These are phyloP conservation scores for Cochlearius cochlearius DNA, from an alignment of 2,113 vertebrate genomes.

Conservation along the genomic window DNA sequence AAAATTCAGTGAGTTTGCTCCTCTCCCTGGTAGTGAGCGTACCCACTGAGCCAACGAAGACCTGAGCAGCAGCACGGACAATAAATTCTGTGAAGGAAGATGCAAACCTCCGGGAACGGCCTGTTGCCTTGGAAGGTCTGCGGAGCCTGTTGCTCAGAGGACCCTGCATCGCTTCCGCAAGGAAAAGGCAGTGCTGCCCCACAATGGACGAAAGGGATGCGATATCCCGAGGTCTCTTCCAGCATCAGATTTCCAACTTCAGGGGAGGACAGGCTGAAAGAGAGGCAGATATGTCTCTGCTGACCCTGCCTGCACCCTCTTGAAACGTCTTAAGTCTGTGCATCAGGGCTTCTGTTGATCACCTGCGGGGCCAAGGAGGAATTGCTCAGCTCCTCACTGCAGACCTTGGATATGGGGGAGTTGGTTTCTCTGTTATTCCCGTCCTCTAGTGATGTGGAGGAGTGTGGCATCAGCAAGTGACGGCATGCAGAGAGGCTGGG, in stretches of 20 bases:
- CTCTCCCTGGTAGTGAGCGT: background rate
- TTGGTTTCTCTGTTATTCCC: background rate
- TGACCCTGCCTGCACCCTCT: background rate
- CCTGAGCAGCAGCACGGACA: background rate
- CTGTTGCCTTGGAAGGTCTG: background rate
- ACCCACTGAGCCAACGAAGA: background rate
- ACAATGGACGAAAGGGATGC: constrained; percentile 12
- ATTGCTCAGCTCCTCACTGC: background rate
- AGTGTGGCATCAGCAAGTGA: background rate
- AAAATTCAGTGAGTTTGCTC: background rate
- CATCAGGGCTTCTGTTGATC: background rate
- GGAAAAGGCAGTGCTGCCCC: constrained; percentile 44
- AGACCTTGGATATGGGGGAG: background rate
- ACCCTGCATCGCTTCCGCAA: background rate
- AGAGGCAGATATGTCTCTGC: background rate
- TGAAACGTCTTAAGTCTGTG: background rate
- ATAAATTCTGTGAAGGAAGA: background rate
- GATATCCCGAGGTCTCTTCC: background rate
- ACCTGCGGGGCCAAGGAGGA: background rate
- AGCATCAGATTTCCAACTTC: background rate
- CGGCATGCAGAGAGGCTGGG: background rate
- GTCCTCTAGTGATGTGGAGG: background rate
- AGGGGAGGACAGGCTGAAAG: background rate
- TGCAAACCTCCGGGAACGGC: background rate
- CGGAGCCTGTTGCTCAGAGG: background rate